Evolutionary conservation across 2,888 invertebrate genomes (phyloP).

Genomic region (Taphrorychus bicolor): DNA sequence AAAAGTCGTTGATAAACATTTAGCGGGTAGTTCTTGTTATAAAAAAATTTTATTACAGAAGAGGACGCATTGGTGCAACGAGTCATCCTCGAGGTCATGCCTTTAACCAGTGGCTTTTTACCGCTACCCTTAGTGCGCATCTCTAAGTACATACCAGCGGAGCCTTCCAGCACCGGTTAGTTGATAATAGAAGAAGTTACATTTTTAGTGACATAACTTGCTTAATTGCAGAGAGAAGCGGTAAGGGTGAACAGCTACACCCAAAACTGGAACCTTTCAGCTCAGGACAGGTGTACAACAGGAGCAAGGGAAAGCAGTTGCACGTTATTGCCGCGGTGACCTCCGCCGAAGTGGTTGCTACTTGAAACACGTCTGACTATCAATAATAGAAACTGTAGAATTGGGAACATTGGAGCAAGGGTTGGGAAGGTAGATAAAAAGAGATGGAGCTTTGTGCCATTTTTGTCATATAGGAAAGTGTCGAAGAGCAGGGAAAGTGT

Average conservation of each 20-base stretch:
- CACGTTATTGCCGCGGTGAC: slow-evolving; percentile 74
- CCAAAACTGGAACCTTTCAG: slow-evolving; percentile 88
- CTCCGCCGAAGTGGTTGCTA: neutral
- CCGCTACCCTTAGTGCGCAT: slow-evolving; percentile 88
- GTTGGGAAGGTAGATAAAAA: neutral
- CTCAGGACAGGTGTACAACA: slow-evolving; percentile 92
- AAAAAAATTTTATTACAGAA: too few relatives aligned
- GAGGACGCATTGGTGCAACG: slow-evolving; percentile 66
- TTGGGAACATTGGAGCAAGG: too few relatives aligned
- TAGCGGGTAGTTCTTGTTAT: too few relatives aligned
- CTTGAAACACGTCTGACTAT: neutral
- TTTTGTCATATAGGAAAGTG: neutral
- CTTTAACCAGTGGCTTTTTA: slow-evolving; percentile 87
- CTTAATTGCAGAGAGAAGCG: slow-evolving; percentile 57
- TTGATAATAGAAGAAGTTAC: neutral
- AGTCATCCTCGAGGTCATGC: slow-evolving; percentile 90
- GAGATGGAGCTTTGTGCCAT: neutral
- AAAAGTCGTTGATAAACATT: too few relatives aligned
- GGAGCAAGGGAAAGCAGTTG: slow-evolving; percentile 89
- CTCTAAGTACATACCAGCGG: slow-evolving; percentile 88
- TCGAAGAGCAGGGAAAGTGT: neutral
- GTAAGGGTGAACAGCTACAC: slow-evolving; percentile 66
- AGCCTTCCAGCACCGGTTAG: slow-evolving; percentile 50
- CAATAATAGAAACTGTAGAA: too few relatives aligned
- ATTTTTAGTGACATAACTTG: too few relatives aligned